Percentiles rank a stretch among this genome's conserved stretches.
These are phyloP conservation scores for Pinna nobilis DNA, from an alignment of 1,140 invertebrate species.

Conservation along the genomic window DNA sequence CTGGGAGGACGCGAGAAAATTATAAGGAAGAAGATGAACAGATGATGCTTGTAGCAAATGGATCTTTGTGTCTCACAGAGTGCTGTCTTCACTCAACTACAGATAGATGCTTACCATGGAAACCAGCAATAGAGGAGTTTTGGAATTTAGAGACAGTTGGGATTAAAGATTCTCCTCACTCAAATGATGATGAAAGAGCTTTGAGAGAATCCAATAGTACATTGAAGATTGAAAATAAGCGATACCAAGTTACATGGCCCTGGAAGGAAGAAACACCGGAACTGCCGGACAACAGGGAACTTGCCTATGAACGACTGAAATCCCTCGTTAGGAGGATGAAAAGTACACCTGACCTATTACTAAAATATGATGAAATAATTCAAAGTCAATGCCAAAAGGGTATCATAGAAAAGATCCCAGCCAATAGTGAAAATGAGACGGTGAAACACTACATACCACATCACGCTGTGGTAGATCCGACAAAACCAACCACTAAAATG, in stretches of 20 bases:
- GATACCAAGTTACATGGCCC: constrained; percentile 32
- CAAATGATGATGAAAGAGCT: constrained; percentile 10
- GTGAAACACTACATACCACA: constrained; percentile 27
- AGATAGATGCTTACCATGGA: background rate
- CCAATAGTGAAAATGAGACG: background rate
- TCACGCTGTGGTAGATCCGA: constrained; percentile 18
- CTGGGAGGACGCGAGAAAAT: background rate
- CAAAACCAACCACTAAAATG: constrained; percentile 20
- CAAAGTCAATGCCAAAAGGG: constrained; percentile 33
- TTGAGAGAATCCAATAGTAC: constrained; percentile 24
- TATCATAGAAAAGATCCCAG: constrained; percentile 8
- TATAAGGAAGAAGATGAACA: background rate
- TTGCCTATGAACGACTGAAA: constrained; percentile 24
- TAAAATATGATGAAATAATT: constrained; percentile 31
- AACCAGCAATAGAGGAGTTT: constrained; percentile 19
- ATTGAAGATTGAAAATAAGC: constrained; percentile 6
- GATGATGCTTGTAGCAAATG: constrained; percentile 30
- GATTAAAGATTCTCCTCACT: constrained; percentile 8
- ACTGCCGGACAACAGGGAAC: constrained; percentile 31
- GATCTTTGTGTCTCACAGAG: constrained; percentile 7
- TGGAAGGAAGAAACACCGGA: constrained; percentile 21
- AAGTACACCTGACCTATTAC: constrained; percentile 29
- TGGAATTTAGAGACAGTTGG: constrained; percentile 40
- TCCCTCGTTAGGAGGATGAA: constrained; percentile 15
- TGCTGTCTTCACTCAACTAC: background rate